Conservation (phyloP, 2,888 invertebrate genomes). For the Pharmacophagus antenor region DNA sequence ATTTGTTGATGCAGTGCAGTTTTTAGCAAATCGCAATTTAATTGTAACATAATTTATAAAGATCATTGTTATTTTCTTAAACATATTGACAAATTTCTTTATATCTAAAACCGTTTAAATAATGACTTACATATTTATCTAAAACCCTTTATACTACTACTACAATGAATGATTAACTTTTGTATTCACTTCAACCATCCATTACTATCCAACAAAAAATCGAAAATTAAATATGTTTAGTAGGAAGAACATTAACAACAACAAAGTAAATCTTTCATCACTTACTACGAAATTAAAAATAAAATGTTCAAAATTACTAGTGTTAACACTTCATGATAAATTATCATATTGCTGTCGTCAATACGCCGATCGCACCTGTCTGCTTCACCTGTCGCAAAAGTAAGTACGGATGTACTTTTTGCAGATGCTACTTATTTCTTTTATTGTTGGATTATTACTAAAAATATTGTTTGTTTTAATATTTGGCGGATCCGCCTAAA, state of each 20-base stretch:
- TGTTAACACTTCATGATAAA: slow-evolving; percentile 33
- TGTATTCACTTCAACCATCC: not conserved
- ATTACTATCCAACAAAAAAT: not conserved
- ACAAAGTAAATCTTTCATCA: too few species aligned
- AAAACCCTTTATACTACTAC: too few species aligned
- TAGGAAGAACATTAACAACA: too few species aligned
- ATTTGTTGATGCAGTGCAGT: not conserved
- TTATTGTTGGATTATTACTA: not conserved
- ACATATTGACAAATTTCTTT: too few species aligned
- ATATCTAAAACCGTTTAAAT: too few species aligned
- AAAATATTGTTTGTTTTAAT: too few species aligned
- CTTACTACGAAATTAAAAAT: too few species aligned
- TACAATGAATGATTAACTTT: too few species aligned
- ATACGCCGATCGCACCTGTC: slow-evolving; percentile 49
- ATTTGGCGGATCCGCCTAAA: too few species aligned
- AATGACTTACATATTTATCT: too few species aligned
- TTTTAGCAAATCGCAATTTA: slow-evolving; percentile 29
- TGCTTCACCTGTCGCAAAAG: slow-evolving; percentile 49
- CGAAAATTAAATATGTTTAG: not conserved
- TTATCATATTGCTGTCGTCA: slow-evolving; percentile 23
- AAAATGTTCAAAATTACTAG: too few species aligned
- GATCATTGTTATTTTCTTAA: too few species aligned
- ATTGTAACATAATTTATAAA: not conserved
- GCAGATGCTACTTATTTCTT: slow-evolving; percentile 7
- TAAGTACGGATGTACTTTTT: slow-evolving; percentile 27